A percentile compares a stretch with the other conserved stretches of the same genome.
Conservation (phyloP, 2,797 vertebrate species). For the Enteromius viviparus region DNA sequence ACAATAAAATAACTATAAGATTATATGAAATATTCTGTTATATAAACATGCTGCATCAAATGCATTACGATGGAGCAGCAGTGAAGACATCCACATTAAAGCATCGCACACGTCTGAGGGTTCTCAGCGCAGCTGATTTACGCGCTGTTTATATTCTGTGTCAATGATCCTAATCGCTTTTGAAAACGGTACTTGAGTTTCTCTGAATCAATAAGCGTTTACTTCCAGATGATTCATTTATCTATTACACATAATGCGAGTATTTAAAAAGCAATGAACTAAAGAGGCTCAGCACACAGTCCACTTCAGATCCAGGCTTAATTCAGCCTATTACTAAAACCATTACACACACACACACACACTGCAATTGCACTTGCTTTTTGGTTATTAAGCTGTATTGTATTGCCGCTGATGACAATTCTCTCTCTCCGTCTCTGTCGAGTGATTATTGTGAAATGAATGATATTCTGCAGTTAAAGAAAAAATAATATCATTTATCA, state of each 20-base stretch:
- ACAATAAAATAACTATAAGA: neutral
- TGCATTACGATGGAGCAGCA: neutral
- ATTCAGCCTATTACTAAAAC: slow-evolving; percentile 16
- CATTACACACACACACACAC: slow-evolving; percentile 5
- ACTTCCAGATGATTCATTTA: slow-evolving; percentile 7
- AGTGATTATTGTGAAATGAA: neutral
- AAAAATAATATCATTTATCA: neutral
- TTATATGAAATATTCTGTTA: neutral
- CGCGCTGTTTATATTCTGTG: neutral
- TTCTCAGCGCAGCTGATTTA: neutral
- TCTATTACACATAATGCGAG: slow-evolving; percentile 47
- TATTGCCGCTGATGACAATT: neutral
- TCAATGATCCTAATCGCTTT: neutral
- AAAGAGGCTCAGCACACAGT: neutral
- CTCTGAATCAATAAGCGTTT: neutral
- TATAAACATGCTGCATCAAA: neutral
- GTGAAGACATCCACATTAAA: neutral
- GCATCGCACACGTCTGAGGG: neutral
- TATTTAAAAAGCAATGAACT: slow-evolving; percentile 26
- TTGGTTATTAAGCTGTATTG: slow-evolving; percentile 6
- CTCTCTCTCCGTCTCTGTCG: neutral
- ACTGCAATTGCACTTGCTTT: neutral
- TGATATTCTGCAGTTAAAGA: neutral
- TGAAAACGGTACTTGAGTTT: neutral
- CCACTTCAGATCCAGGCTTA: neutral